phyloP scores from a whole-genome alignment of 2,797 vertebrate species.

The Corythornis leucogaster region DNA sequence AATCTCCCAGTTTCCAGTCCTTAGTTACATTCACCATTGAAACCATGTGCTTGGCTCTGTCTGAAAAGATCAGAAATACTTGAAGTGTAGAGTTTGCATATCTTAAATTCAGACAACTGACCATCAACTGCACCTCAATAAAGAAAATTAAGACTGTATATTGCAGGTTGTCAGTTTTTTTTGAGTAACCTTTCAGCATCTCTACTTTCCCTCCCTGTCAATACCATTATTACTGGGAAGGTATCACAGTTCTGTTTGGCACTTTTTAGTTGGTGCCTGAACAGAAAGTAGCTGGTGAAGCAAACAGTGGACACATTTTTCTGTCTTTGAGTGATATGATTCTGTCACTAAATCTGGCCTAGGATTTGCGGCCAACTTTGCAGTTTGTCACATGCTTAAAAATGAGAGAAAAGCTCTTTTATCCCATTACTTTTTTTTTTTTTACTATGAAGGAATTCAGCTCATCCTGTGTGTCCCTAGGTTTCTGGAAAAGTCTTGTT shows the following conservation, averaged over 20 bases:
- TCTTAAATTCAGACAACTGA: constrained; percentile 35
- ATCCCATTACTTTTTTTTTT: neutral
- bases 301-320: neutral
- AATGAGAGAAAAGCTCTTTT: neutral
- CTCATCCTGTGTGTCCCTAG: neutral
- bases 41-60: neutral
- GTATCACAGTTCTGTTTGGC: neutral
- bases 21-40: constrained; percentile 3
- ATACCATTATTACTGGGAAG: neutral
- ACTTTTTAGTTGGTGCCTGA: neutral
- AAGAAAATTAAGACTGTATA: neutral
- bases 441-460: neutral
- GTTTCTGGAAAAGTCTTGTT: neutral
- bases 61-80: constrained; percentile 33
- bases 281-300: neutral
- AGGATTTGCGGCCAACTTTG: neutral
- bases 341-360: neutral
- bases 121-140: neutral
- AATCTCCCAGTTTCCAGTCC: constrained; percentile 33
- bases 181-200: neutral
- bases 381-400: neutral
- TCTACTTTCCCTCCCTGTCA: neutral
- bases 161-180: neutral
- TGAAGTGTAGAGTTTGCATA: neutral
- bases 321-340: neutral